Conservation (phyloP, 2,113 vertebrate species). For the Picathartes gymnocephalus region DNA sequence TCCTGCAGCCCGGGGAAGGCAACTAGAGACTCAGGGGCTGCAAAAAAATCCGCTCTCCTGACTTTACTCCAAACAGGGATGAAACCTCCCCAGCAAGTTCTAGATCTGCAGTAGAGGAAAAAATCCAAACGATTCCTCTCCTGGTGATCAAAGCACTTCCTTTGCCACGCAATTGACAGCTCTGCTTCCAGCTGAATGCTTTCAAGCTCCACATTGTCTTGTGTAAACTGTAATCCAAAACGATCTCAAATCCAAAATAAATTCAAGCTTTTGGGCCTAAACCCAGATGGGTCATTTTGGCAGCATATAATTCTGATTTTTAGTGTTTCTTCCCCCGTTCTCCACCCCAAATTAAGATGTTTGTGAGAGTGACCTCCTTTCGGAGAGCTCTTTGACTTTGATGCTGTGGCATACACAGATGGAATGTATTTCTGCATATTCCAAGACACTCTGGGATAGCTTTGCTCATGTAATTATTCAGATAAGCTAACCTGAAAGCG, state of each 20-base stretch:
- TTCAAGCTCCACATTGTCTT: conserved; percentile 30
- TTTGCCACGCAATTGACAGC: conserved; percentile 35
- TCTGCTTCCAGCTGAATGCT: conserved; percentile 37
- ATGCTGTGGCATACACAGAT: conserved; percentile 39
- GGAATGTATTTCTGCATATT: conserved; percentile 49
- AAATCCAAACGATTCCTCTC: neutral
- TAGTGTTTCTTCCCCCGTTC: neutral
- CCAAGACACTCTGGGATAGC: conserved; percentile 62
- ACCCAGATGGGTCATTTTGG: neutral
- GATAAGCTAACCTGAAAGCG: conserved; percentile 35
- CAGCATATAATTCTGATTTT: neutral
- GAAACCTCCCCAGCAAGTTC: neutral
- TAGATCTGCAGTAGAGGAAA: neutral
- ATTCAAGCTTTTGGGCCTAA: neutral
- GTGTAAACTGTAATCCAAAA: conserved; percentile 37
- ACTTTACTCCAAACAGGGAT: neutral
- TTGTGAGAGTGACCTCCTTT: neutral
- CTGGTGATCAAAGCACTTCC: neutral
- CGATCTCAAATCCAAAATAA: neutral
- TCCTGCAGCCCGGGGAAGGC: neutral
- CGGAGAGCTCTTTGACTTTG: conserved; percentile 8
- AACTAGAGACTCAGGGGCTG: neutral
- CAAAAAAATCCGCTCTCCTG: neutral
- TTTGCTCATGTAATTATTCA: conserved; percentile 36
- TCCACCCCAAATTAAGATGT: neutral